Evolutionary conservation across 2,113 vertebrate genomes (phyloP).

Genomic region (Hemiprocne comata): DNA sequence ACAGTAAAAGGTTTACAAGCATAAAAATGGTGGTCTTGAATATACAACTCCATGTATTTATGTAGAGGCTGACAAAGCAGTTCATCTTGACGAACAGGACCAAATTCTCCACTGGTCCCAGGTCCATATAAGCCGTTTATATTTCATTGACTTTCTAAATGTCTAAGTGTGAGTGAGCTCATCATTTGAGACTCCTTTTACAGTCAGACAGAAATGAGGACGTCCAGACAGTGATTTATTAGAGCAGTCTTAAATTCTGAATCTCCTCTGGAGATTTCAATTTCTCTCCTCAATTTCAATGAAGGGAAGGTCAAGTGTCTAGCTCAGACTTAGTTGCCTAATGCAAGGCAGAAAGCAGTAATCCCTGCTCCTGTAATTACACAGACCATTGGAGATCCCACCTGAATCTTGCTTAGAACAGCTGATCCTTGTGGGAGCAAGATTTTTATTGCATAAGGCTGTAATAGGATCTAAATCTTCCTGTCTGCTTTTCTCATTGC

Average conservation of each 20-base stretch:
- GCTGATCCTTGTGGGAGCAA: neutral
- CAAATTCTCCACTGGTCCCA: neutral
- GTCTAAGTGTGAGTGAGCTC: slow-evolving; percentile 1
- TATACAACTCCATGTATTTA: neutral
- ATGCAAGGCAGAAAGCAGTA: neutral
- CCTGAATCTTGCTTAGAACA: neutral
- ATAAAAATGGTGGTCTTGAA: neutral
- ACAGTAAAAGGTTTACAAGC: neutral
- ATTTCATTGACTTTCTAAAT: slow-evolving; percentile 23
- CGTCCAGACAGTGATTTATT: slow-evolving; percentile 31
- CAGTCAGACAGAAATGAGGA: neutral
- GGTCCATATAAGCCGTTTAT: neutral
- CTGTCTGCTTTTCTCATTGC: neutral
- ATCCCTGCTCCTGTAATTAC: slow-evolving; percentile 6
- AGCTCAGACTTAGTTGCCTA: neutral
- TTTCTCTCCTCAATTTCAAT: neutral
- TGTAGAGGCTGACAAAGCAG: neutral
- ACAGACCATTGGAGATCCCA: neutral
- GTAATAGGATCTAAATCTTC: neutral
- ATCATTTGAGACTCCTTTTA: slow-evolving; percentile 28
- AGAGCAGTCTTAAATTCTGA: neutral
- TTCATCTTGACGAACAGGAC: neutral
- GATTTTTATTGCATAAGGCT: slow-evolving; percentile 2
- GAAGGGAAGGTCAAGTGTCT: neutral
- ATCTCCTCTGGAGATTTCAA: slow-evolving; percentile 21